These are phyloP conservation scores for Nyleta sp. DNA, from an alignment of 2,888 invertebrate genomes.

Conservation along the genomic window DNA sequence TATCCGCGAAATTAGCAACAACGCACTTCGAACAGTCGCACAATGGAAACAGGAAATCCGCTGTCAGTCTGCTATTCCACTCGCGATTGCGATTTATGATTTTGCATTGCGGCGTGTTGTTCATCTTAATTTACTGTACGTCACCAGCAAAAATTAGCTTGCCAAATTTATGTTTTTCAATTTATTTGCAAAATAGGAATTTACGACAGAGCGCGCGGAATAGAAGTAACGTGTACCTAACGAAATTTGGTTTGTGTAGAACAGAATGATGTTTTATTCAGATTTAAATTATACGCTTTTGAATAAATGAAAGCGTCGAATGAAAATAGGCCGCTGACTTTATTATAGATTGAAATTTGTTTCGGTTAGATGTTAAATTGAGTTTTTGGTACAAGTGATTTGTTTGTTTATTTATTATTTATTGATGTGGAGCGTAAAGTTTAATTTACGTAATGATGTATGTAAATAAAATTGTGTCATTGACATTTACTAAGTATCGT, in stretches of 20 bases:
- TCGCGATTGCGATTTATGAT: conserved; percentile 61
- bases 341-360: conserved; percentile 24
- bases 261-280: conserved; percentile 43
- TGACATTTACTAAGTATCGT: no score
- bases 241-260: conserved; percentile 20
- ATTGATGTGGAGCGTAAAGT: background rate
- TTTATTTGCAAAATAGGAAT: conserved; percentile 60
- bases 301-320: conserved; percentile 30
- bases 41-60: conserved; percentile 58
- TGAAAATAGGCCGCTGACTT: conserved; percentile 4
- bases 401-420: background rate
- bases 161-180: conserved; percentile 60
- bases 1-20: conserved; percentile 76
- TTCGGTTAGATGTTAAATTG: background rate
- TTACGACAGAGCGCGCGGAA: conserved; percentile 13
- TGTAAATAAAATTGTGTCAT: no score
- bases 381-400: background rate
- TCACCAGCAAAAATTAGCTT: conserved; percentile 47
- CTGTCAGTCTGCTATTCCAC: conserved; percentile 47
- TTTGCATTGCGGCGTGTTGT: conserved; percentile 45
- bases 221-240: conserved; percentile 23
- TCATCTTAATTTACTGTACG: conserved; percentile 53
- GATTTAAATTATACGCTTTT: conserved; percentile 30
- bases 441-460: no score
- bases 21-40: conserved; percentile 69